Evolutionary conservation across 1,140 invertebrate species (phyloP).

Genomic region (Camponotus pennsylvanicus): DNA sequence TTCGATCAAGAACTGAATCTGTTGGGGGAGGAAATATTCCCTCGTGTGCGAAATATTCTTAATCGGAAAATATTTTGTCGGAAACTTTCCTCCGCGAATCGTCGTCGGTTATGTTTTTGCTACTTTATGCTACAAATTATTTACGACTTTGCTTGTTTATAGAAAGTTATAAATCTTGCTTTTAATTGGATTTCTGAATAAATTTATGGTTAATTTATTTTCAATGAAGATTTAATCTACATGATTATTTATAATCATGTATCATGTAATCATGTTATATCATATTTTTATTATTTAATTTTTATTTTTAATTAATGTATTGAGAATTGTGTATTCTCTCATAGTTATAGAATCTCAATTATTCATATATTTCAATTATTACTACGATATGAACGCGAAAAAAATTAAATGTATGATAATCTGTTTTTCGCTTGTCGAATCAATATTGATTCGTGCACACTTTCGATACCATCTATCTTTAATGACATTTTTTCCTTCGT

Average conservation of each 20-base stretch:
- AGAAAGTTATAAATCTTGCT: neutral
- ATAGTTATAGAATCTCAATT: neutral
- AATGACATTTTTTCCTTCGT: neutral
- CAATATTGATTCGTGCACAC: slow-evolving; percentile 1
- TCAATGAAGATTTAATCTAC: neutral
- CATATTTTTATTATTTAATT: neutral
- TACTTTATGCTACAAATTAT: slow-evolving; percentile 6
- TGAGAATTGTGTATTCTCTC: neutral
- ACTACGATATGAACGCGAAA: neutral
- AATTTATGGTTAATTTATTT: neutral
- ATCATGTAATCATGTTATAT: too few species aligned
- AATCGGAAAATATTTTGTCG: neutral
- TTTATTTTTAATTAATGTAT: neutral
- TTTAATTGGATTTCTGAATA: neutral
- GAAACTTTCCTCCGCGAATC: slow-evolving; percentile 18
- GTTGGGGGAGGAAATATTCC: neutral
- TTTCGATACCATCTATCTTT: neutral
- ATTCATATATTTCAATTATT: neutral
- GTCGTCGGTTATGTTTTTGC: neutral
- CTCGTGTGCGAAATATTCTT: neutral
- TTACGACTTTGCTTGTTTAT: neutral
- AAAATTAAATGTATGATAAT: neutral
- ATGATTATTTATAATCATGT: neutral
- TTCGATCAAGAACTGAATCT: slow-evolving; percentile 16
- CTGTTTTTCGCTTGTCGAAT: slow-evolving; percentile 9